A percentile compares a stretch with the other conserved stretches of the same genome.
Conservation (phyloP, 2,888 invertebrate species). For the Mystacides longicornis region DNA sequence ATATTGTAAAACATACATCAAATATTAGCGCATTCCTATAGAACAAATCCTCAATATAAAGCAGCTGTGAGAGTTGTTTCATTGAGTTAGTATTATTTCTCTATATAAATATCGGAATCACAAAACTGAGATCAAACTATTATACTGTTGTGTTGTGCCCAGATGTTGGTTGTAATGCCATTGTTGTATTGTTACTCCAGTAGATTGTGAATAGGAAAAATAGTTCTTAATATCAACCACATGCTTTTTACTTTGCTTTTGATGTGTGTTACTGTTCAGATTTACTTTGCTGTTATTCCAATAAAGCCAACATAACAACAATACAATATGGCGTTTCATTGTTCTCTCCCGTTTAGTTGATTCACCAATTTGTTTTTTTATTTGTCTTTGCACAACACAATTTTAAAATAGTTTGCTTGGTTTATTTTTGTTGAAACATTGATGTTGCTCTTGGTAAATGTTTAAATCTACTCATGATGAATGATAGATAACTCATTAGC, state of each 20-base stretch:
- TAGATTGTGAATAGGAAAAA: conserved; percentile 18
- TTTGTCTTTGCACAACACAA: conserved; percentile 19
- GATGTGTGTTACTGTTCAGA: conserved; percentile 18
- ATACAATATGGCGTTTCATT: conserved; percentile 28
- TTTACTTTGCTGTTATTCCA: conserved; percentile 16
- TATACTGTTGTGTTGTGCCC: conserved; percentile 23
- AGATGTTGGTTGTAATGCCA: conserved; percentile 22
- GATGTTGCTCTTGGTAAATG: too few relatives aligned
- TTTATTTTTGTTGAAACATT: neutral
- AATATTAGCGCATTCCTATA: too few relatives aligned
- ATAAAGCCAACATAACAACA: conserved; percentile 26
- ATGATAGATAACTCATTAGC: too few relatives aligned
- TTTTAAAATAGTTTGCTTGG: neutral
- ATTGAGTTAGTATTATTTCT: too few relatives aligned
- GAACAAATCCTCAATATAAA: too few relatives aligned
- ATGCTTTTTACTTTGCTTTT: conserved; percentile 4
- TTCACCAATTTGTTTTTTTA: conserved; percentile 15
- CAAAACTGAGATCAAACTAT: too few relatives aligned
- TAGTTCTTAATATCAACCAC: conserved; percentile 8
- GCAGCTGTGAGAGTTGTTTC: too few relatives aligned
- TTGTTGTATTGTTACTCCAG: conserved; percentile 26
- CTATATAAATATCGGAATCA: too few relatives aligned
- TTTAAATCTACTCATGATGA: too few relatives aligned
- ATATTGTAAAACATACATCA: too few relatives aligned
- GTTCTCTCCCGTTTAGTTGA: conserved; percentile 17